A percentile compares a stretch with the other conserved stretches of the same genome.
Conservation (phyloP, 2,797 vertebrate species). For the Distichodus sexfasciatus region DNA sequence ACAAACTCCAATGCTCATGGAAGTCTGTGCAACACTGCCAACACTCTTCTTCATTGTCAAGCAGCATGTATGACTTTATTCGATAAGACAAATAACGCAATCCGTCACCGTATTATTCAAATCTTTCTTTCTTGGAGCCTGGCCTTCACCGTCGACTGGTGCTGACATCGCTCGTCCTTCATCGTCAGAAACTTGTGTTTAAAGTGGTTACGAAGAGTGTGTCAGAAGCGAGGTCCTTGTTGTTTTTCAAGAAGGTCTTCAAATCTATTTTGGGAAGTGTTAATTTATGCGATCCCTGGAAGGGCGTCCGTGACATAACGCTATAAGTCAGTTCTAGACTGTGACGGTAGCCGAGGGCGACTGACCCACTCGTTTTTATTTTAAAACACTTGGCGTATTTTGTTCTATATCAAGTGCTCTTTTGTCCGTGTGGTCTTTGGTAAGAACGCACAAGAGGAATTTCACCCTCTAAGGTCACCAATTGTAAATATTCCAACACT, state of each 20-base stretch:
- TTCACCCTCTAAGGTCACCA: conserved; percentile 68
- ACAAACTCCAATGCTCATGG: too few relatives aligned
- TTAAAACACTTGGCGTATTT: conserved; percentile 67
- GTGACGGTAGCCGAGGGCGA: conserved; percentile 68
- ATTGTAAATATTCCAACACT: conserved; percentile 64
- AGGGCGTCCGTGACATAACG: conserved; percentile 67
- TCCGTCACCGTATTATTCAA: conserved; percentile 24
- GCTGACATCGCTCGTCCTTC: conserved; percentile 21
- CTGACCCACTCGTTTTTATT: conserved; percentile 61
- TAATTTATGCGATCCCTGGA: conserved; percentile 74
- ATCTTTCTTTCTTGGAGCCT: conserved; percentile 34
- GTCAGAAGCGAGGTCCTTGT: conserved; percentile 33
- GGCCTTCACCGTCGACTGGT: neutral
- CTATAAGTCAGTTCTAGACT: conserved; percentile 75
- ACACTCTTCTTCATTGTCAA: too few relatives aligned
- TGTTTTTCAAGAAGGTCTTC: conserved; percentile 58
- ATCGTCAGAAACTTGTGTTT: too few relatives aligned
- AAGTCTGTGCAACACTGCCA: too few relatives aligned
- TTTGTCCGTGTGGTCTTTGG: conserved; percentile 59
- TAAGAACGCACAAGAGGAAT: conserved; percentile 71
- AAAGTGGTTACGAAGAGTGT: conserved; percentile 16
- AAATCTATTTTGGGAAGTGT: conserved; percentile 65
- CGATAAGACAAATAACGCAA: conserved; percentile 19
- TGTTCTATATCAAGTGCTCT: conserved; percentile 78
- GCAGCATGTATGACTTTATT: too few relatives aligned